Conservation (phyloP, 2,797 vertebrate species). For the Etheostoma nigrum region DNA sequence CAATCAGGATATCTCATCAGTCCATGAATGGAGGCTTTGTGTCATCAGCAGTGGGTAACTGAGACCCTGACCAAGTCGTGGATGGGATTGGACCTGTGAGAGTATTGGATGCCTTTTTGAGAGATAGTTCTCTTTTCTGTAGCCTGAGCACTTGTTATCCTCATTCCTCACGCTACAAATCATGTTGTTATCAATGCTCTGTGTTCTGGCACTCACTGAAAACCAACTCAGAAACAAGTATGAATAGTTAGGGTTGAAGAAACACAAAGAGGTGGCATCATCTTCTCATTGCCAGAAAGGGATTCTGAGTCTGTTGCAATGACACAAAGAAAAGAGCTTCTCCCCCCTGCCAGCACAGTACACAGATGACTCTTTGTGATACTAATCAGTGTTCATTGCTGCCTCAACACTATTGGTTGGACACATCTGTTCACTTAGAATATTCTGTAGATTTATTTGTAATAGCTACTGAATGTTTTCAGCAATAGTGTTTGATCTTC, state of each 20-base stretch:
- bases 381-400: slow-evolving; percentile 48
- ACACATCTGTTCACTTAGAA: slow-evolving; percentile 17
- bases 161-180: slow-evolving; percentile 42
- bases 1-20: slow-evolving; percentile 37
- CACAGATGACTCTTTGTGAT: slow-evolving; percentile 70
- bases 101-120: slow-evolving; percentile 15
- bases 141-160: slow-evolving; percentile 25
- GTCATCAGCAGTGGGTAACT: slow-evolving; percentile 27
- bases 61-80: slow-evolving; percentile 33
- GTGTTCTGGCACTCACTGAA: slow-evolving; percentile 17
- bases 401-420: slow-evolving; percentile 33
- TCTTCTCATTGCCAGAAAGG: slow-evolving; percentile 54
- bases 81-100: slow-evolving; percentile 31
- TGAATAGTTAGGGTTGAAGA: slow-evolving; percentile 39
- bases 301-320: slow-evolving; percentile 57
- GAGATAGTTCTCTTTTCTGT: slow-evolving; percentile 25
- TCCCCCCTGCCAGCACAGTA: slow-evolving; percentile 54
- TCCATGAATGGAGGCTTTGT: slow-evolving; percentile 55
- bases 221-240: slow-evolving; percentile 26
- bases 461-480: slow-evolving; percentile 12
- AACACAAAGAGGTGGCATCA: slow-evolving; percentile 26
- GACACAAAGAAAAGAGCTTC: slow-evolving; percentile 61
- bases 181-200: slow-evolving; percentile 24
- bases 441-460: neutral
- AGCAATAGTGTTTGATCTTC: slow-evolving; percentile 28